Base-by-base conservation (phyloP, 1,140 invertebrate species). In the Hydropsyche tenuis region DNA sequence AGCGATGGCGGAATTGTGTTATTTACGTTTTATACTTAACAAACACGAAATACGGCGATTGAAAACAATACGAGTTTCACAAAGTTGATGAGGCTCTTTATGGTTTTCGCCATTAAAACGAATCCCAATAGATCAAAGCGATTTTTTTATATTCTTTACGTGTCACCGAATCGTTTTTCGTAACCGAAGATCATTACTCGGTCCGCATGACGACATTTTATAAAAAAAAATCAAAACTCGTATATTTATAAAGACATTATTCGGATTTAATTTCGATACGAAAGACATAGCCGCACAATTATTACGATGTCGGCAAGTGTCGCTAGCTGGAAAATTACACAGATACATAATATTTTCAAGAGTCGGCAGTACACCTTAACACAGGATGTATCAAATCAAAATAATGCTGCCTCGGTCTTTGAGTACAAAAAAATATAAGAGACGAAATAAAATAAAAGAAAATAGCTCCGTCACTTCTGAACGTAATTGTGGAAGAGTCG, bases 321-420 rank as follows among this genome's bases (percentile, higher is more conserved):
- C 18, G 18, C 7, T 65, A 42, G 42, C 43, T 43, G 43, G 27
- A 65, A 65, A 43, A 43, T 65, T 65, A 46, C 43, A 65, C 20
- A n/a, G 30, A 37, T 37, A 37, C 30, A 37, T 37, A 37, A 37
- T 37, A 37, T 60, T 22, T 22, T 14, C 12, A 60, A 60, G 56
- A 25, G 68, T 65, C 20, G 22, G 63, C 42, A 11, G 20, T 60
- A 60, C 14, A 16, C 65, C 65, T 42, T 23, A 45, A 56, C 48
- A 70, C 68, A 70, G 68, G 68, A 70, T 70, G 68, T 70, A 70
- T 70, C 68, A 70, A 70, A 70, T 70, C 68, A 70, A 70, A 70
- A 70, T 70, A 70, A 70, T 70, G 68, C 37, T 70, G 23, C 48
- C 48, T 70, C 51, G 37, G 25, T 45, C 18, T 48, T 48, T n/a